phyloP scores from a whole-genome alignment of 2,113 vertebrate species.

The Bucco capensis region DNA sequence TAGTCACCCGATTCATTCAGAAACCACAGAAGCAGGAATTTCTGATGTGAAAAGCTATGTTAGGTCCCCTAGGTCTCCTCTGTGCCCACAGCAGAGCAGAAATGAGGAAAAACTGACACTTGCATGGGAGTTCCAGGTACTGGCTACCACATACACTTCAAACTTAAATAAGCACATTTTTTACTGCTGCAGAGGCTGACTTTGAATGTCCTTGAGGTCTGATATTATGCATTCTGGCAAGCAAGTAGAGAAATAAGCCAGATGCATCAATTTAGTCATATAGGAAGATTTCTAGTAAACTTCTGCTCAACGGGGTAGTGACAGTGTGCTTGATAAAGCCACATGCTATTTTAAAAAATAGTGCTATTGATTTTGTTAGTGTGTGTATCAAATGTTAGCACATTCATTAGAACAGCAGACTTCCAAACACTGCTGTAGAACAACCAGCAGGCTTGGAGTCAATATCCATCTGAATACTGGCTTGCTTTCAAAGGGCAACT shows the following conservation, averaged over 20 bases:
- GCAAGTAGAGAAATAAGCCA: conserved; percentile 25
- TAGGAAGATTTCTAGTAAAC: conserved; percentile 45
- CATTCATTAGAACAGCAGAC: conserved; percentile 54
- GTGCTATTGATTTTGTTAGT: conserved; percentile 52
- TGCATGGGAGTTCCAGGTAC: neutral
- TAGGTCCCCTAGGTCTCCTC: neutral
- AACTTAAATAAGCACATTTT: neutral
- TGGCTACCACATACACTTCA: neutral
- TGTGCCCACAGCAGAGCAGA: neutral
- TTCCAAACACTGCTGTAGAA: conserved; percentile 42
- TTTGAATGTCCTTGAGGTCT: conserved; percentile 40
- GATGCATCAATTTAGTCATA: conserved; percentile 18
- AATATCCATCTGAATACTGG: conserved; percentile 40
- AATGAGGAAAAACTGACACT: neutral
- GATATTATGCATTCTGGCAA: conserved; percentile 1
- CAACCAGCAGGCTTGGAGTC: conserved; percentile 35
- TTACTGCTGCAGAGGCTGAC: conserved; percentile 17
- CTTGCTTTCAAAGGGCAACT: conserved; percentile 36
- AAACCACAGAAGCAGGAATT: neutral
- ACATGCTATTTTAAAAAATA: conserved; percentile 51
- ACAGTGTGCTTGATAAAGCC: conserved; percentile 33
- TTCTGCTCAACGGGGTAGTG: neutral
- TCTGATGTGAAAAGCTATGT: neutral
- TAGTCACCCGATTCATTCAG: neutral
- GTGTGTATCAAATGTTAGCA: conserved; percentile 55